These are phyloP conservation scores for Phyllotreta striolata DNA, from an alignment of 2,888 invertebrate genomes.

Conservation along the genomic window DNA sequence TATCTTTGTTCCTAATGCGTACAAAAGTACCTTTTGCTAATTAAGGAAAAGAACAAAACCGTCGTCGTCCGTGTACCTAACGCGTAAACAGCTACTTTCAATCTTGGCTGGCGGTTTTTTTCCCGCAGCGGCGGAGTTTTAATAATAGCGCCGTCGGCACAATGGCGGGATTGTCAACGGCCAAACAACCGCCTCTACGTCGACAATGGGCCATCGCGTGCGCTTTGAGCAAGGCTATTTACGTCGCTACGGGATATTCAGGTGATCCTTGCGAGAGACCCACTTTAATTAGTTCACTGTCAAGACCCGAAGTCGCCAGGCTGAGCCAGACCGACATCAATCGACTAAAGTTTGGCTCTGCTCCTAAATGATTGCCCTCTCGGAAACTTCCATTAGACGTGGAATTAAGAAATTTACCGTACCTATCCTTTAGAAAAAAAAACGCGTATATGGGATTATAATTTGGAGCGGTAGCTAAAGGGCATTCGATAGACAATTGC, in stretches of 20 bases:
- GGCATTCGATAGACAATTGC: conserved; percentile 55
- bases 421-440: too few relatives aligned
- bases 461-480: conserved; percentile 56
- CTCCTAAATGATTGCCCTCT: background rate
- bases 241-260: conserved; percentile 51
- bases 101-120: conserved; percentile 33
- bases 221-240: conserved; percentile 50
- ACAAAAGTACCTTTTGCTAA: too few relatives aligned
- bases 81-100: conserved; percentile 30
- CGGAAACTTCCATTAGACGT: background rate
- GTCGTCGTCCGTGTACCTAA: too few relatives aligned
- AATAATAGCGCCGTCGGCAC: conserved; percentile 51
- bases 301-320: conserved; percentile 49
- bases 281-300: conserved; percentile 56
- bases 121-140: conserved; percentile 34
- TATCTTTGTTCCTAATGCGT: too few relatives aligned
- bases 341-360: conserved; percentile 4
- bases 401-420: background rate
- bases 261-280: conserved; percentile 53
- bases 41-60: too few relatives aligned
- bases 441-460: conserved; percentile 49
- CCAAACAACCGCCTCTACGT: conserved; percentile 31
- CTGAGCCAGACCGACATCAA: conserved; percentile 21
- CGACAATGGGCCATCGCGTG: conserved; percentile 20
- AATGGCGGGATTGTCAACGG: conserved; percentile 42